phyloP scores from a whole-genome alignment of 2,888 invertebrate genomes.

The Aporophyla lueneburgensis region DNA sequence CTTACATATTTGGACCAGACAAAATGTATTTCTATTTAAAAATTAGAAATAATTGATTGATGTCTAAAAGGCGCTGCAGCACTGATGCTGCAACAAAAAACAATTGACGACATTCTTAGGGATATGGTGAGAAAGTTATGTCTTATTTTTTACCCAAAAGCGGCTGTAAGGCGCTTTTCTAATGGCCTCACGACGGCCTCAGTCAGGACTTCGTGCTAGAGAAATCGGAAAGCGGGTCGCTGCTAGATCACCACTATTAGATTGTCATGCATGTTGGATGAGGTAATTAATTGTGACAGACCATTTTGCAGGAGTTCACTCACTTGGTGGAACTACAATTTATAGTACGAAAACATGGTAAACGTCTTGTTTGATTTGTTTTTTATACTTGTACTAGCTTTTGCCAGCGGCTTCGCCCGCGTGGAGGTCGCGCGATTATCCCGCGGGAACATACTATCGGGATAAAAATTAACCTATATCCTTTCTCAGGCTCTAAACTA shows the following conservation, averaged over 20 bases:
- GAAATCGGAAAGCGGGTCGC: conserved; percentile 89
- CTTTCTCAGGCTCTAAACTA: no score
- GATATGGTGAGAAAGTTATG: neutral
- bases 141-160: neutral
- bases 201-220: conserved; percentile 87
- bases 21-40: no score
- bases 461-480: no score
- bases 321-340: conserved; percentile 37
- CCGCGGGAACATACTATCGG: no score
- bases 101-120: neutral
- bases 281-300: conserved; percentile 88
- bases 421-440: no score
- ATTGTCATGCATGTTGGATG: conserved; percentile 89
- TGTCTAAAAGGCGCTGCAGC: no score
- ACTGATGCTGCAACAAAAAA: neutral
- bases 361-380: conserved; percentile 15
- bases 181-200: conserved; percentile 72
- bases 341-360: conserved; percentile 37
- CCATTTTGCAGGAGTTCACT: conserved; percentile 76
- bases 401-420: no score
- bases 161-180: conserved; percentile 58
- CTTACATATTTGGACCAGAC: no score
- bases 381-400: no score
- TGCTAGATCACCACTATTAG: conserved; percentile 88
- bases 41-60: no score